phyloP scores from a whole-genome alignment of 2,888 invertebrate genomes.

The Xanthorhoe designata region DNA sequence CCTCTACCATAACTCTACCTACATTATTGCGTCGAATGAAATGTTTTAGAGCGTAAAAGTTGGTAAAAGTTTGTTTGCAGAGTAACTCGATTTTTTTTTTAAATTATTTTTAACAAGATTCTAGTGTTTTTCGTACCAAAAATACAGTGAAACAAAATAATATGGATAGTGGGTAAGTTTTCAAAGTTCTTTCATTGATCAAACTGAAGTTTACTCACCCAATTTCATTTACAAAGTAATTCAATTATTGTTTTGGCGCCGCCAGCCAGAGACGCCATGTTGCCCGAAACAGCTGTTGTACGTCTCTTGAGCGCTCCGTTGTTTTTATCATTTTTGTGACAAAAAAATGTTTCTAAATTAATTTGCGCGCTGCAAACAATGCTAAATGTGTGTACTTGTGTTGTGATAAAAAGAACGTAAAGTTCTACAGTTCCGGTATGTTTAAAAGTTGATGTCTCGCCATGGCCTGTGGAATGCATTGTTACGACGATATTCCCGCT shows the following conservation, averaged over 20 bases:
- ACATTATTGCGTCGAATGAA: slow-evolving; percentile 32
- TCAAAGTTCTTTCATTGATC: background rate
- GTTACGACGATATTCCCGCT: slow-evolving; percentile 66
- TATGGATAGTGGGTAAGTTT: slow-evolving; percentile 68
- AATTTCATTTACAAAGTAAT: slow-evolving; percentile 7
- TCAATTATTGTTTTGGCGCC: slow-evolving; percentile 78
- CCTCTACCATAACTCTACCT: no score
- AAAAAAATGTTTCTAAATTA: slow-evolving; percentile 58
- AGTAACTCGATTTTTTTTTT: slow-evolving; percentile 21
- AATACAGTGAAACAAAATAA: slow-evolving; percentile 31
- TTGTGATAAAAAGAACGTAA: slow-evolving; percentile 46
- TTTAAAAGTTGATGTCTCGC: slow-evolving; percentile 53
- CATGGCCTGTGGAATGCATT: slow-evolving; percentile 77
- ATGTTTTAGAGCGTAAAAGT: slow-evolving; percentile 20
- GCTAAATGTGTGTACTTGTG: slow-evolving; percentile 53
- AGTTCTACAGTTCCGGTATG: slow-evolving; percentile 50
- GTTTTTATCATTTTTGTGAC: slow-evolving; percentile 63
- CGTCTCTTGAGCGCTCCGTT: slow-evolving; percentile 62
- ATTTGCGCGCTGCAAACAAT: slow-evolving; percentile 55
- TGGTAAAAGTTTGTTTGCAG: background rate
- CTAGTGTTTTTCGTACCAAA: background rate
- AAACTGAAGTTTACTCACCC: background rate
- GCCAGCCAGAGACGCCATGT: slow-evolving; percentile 79
- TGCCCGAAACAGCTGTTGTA: slow-evolving; percentile 80
- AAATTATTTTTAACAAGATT: background rate